Base-by-base conservation (phyloP, 2,888 invertebrate species). In the Cataglyphis cursor region DNA sequence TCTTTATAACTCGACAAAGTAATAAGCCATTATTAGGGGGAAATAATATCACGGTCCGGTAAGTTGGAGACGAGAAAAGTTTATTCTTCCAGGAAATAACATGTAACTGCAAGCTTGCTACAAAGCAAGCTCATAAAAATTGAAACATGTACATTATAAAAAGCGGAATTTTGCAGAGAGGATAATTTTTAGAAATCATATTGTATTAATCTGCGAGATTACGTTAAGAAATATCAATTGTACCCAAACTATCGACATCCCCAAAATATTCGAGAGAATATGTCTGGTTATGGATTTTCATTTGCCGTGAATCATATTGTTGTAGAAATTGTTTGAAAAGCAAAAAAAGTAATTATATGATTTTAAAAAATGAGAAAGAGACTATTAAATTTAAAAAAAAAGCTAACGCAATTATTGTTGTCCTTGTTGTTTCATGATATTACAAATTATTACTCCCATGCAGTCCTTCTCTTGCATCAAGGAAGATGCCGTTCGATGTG, bases 1-100 rank as follows among this genome's bases (percentile, higher is more conserved):
- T 44, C 66, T 59, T 61, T 76, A 48, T 64, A 74, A 73, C 62
- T 73, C 51, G 24, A n/a, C 64, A 64, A 81, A 51, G 73, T 81
- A 73, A 72, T 66, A 82, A 66, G 66, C 41, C 66, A 82, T 82
- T 82, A 82, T 75, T 82, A 75, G 66, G 68, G 44, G 62, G 75
- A 82, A 66, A 82, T 76, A 82, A 76, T 76, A 76, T 65, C 76
- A 65, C 76, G 65, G 66, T 51, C 76, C 65, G 41, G 57, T 82
- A 59, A 76, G 44, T 75, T 75, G 54, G 24, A 48, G 44, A 66
- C 57, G 48, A 54, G 75, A 66, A 66, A 76, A 76, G 59, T 66
- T 76, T 76, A 8, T 51, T 65, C 21, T 54, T 66, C 66, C 41
- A 41, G 31, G 18, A 68, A 57, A 57, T 38, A 66, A n/a, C 66